These are phyloP conservation scores for Thereva unica DNA, from an alignment of 2,888 invertebrate genomes.

Conservation along the genomic window DNA sequence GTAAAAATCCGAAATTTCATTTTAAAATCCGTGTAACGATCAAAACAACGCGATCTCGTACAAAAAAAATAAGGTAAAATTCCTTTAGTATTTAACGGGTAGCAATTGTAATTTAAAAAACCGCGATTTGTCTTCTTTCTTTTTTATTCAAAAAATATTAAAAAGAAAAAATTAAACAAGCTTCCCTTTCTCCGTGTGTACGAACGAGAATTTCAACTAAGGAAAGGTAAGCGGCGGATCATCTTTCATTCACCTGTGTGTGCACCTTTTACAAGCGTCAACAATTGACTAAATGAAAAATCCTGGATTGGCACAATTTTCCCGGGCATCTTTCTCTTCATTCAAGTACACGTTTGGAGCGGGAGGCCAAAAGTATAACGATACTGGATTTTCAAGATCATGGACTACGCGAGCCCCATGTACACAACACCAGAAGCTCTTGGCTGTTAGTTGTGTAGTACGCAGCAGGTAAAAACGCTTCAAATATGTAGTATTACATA, in stretches of 20 bases:
- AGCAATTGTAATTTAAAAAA: constrained; percentile 7
- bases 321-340: constrained; percentile 6
- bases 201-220: neutral
- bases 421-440: too few species aligned
- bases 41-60: neutral
- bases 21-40: constrained; percentile 3
- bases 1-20: constrained; percentile 22
- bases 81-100: constrained; percentile 2
- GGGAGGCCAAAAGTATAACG: constrained; percentile 1
- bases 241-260: constrained; percentile 2
- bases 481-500: too few species aligned
- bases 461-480: too few species aligned
- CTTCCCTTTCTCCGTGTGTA: neutral
- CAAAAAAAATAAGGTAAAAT: neutral
- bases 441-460: too few species aligned
- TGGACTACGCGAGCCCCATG: neutral
- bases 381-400: constrained; percentile 12
- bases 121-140: too few species aligned
- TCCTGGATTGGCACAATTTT: constrained; percentile 21
- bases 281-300: constrained; percentile 21
- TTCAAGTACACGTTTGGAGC: neutral
- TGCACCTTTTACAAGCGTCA: constrained; percentile 6
- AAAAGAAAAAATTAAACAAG: too few species aligned
- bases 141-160: too few species aligned
- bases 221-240: neutral